Percentiles rank a stretch among this genome's conserved stretches.
phyloP scores from a whole-genome alignment of 1,140 invertebrate species.

The Oedothorax gibbosus region DNA sequence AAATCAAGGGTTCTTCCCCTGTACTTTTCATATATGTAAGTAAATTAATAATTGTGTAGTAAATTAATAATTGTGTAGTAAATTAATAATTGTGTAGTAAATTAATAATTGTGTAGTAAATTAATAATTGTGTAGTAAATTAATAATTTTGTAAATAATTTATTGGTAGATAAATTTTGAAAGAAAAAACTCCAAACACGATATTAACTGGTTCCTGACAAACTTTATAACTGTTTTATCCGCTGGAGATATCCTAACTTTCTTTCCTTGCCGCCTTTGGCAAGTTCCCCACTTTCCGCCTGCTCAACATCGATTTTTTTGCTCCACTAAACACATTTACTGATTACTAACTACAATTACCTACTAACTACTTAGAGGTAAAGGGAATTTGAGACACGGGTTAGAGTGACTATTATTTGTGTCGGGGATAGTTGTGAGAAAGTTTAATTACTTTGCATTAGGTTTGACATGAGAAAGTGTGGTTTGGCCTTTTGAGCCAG shows the following conservation, averaged over 20 bases:
- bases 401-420: neutral
- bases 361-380: slow-evolving; percentile 30
- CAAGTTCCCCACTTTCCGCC: slow-evolving; percentile 34
- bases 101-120: no score
- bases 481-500: no score
- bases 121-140: no score
- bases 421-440: neutral
- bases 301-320: slow-evolving; percentile 40
- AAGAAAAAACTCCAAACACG: neutral
- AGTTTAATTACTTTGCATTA: no score
- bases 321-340: slow-evolving; percentile 41
- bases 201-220: neutral
- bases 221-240: neutral
- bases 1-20: no score
- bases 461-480: no score
- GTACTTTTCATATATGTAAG: no score
- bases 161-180: no score
- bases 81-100: no score
- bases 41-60: no score
- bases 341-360: slow-evolving; percentile 38
- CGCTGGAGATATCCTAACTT: slow-evolving; percentile 14
- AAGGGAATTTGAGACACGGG: neutral
- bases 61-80: no score
- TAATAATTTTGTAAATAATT: no score
- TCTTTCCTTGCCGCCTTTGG: slow-evolving; percentile 8